Evolutionary conservation across 2,888 invertebrate species (phyloP).

Genomic region (Ectropis crepuscularia): DNA sequence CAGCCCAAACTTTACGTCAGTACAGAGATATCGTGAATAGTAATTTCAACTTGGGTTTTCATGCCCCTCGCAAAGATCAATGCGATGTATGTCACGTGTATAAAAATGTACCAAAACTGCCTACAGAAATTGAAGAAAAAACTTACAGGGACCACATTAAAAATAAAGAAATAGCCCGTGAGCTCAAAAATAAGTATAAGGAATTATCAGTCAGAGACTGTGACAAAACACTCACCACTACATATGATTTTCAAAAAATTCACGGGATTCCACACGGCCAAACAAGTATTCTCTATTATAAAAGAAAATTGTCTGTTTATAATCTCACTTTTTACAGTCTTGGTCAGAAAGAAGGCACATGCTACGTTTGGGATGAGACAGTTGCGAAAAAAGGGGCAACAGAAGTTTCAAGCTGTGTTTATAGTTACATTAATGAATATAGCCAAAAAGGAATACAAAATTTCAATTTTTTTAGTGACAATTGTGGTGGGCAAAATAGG

Average conservation of each 20-base stretch:
- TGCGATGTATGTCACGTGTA: conserved; percentile 12
- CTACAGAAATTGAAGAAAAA: conserved; percentile 1
- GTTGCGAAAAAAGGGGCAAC: conserved; percentile 3
- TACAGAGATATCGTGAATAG: conserved; percentile 13
- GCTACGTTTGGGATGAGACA: conserved; percentile 7
- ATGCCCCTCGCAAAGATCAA: conserved; percentile 6
- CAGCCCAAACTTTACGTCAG: conserved; percentile 3
- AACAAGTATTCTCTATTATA: conserved; percentile 4
- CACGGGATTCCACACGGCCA: neutral
- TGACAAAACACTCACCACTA: conserved; percentile 2
- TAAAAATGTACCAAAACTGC: neutral
- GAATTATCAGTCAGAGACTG: neutral
- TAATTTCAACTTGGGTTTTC: conserved; percentile 2
- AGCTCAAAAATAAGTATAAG: conserved; percentile 4
- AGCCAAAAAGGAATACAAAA: neutral
- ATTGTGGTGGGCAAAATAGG: conserved; percentile 10
- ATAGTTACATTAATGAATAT: neutral
- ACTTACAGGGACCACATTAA: neutral
- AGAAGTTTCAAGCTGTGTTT: conserved; percentile 4
- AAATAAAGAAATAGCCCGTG: conserved; percentile 1
- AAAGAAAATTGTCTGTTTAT: neutral
- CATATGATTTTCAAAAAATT: conserved; percentile 12
- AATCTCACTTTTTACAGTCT: conserved; percentile 6
- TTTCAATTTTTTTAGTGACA: neutral
- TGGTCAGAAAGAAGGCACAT: neutral